A percentile compares a stretch with the other conserved stretches of the same genome.
phyloP scores from a whole-genome alignment of 2,797 vertebrate genomes.

The Xenopus petersii region DNA sequence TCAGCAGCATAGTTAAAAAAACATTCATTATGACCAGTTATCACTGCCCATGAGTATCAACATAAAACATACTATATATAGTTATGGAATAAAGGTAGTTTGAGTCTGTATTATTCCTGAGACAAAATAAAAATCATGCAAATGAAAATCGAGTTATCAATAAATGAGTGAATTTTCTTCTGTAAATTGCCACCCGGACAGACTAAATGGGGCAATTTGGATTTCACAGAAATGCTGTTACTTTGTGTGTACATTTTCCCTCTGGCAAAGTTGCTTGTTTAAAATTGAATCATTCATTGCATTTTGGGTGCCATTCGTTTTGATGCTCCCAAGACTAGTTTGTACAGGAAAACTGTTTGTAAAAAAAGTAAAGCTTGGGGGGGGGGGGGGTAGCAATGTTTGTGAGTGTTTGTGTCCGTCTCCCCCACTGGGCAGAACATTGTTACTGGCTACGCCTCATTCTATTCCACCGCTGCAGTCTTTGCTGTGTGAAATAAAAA shows the following conservation, averaged over 20 bases:
- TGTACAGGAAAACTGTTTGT: conserved; percentile 18
- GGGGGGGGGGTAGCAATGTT: conserved; percentile 26
- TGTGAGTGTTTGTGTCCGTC: conserved; percentile 27
- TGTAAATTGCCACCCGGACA: too few relatives aligned
- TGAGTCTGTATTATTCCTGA: too few relatives aligned
- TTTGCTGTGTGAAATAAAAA: conserved; percentile 68
- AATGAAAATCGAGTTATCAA: too few relatives aligned
- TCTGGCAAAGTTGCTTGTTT: neutral
- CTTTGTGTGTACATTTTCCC: neutral
- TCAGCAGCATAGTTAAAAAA: too few relatives aligned
- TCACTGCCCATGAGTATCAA: too few relatives aligned
- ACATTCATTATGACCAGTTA: too few relatives aligned
- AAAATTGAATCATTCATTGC: conserved; percentile 8
- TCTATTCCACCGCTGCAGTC: conserved; percentile 54
- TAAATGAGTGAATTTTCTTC: too few relatives aligned
- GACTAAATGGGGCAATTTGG: neutral
- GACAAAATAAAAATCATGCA: too few relatives aligned
- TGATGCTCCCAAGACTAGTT: conserved; percentile 16
- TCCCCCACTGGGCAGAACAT: conserved; percentile 25
- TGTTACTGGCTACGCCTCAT: conserved; percentile 43
- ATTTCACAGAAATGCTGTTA: neutral
- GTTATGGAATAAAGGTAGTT: too few relatives aligned
- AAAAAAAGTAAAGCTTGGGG: conserved; percentile 14
- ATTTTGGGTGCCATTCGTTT: conserved; percentile 5
- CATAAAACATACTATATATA: too few relatives aligned